Evolutionary conservation across 1,140 invertebrate genomes (phyloP), one percentile per base, ranked within the genome.

Genomic region (Drosophila grimshawi): DNA sequence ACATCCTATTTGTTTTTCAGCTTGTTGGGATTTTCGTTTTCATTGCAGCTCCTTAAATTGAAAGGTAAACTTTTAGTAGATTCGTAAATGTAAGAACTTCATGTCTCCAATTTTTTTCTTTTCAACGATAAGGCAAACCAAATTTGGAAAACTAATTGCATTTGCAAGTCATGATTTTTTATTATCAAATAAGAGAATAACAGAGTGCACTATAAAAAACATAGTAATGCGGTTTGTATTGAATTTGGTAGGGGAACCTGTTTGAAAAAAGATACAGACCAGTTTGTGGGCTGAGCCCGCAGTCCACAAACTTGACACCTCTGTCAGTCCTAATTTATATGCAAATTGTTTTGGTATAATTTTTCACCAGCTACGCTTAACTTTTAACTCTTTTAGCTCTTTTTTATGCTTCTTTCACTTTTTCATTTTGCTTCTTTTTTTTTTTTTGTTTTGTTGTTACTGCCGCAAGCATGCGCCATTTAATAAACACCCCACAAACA

Each of bases 271-370:
- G 52, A 45, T 29, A 37, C 6, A 48, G 37, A 52, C 19, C 43
- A 39, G 43, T n/a, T 52, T 29, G 33, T 5, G 10, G 10, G 37
- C 37, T 56, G 43, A 6, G 62, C 46, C 61, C 59, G 52, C 53
- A 62, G 63, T 73, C 61, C 68, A 64, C 62, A 67, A 78, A 8
- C 27, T 64, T 63, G 49, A 51, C 73, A 66, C 73, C 59, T 56
- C 39, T 27, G 19, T 71, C 77, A 71, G 70, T 88, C 85, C 88
- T 86, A 88, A 88, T 88, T 89, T 88, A 88, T 89, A 88, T 88
- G 83, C 80, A 88, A 88, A 88, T 88, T 89, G 80, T 88, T 89
- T 88, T 52, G 65, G 76, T 77, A 88, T 62, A 67, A 88, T 86
- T 67, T 35, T 37, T 56, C 48, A 48, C 49, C 63, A 71, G 57